Percentiles rank a stretch among this genome's conserved stretches.
phyloP scores from a whole-genome alignment of 2,113 vertebrate genomes.

The Hippotragus niger region DNA sequence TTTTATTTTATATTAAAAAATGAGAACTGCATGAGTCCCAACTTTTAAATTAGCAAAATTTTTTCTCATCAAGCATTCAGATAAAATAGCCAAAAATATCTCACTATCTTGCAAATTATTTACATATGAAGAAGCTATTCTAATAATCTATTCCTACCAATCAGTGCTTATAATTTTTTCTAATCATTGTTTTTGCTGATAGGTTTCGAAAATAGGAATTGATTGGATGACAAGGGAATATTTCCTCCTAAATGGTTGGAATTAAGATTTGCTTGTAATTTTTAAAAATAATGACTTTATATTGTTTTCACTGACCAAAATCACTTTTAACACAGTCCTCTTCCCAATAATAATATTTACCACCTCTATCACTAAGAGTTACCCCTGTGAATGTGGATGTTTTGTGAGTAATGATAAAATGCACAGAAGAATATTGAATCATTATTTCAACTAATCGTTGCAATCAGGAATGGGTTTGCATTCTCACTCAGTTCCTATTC shows the following conservation, averaged over 20 bases:
- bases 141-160: neutral
- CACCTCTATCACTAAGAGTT: neutral
- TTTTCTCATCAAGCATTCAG: slow-evolving; percentile 43
- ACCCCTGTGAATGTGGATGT: neutral
- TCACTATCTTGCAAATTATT: slow-evolving; percentile 44
- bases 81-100: slow-evolving; percentile 20
- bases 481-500: neutral
- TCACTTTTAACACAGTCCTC: neutral
- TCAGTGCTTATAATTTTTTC: neutral
- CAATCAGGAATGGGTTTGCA: neutral
- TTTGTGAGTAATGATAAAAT: neutral
- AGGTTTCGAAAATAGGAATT: neutral
- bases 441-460: neutral
- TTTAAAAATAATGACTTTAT: neutral
- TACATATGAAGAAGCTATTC: slow-evolving; percentile 28
- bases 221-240: neutral
- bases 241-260: neutral
- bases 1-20: slow-evolving; percentile 41
- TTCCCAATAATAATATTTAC: neutral
- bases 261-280: neutral
- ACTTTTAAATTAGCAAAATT: slow-evolving; percentile 40
- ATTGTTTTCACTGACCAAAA: neutral
- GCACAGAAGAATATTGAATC: neutral
- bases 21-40: slow-evolving; percentile 32
- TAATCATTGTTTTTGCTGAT: neutral